phyloP scores from a whole-genome alignment of 1,140 invertebrate genomes.

The Stratiolaelaps scimitus region DNA sequence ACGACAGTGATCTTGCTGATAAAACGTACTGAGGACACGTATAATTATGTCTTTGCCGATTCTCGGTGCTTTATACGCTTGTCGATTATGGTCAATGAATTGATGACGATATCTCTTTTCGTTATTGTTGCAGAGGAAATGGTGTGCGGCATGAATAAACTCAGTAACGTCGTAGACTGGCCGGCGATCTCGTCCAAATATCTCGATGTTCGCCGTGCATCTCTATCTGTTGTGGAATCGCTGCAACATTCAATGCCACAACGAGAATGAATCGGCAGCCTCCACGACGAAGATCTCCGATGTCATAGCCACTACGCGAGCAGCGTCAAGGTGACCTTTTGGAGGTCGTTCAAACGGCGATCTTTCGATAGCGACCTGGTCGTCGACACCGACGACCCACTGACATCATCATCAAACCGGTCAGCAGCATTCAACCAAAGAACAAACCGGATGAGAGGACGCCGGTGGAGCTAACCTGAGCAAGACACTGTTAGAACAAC shows the following conservation, averaged over 20 bases:
- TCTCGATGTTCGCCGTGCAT: slow-evolving; percentile 32
- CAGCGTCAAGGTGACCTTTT: slow-evolving; percentile 17
- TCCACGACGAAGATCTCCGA: not conserved
- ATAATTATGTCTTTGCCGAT: no score
- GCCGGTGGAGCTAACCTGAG: slow-evolving; percentile 17
- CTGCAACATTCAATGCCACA: slow-evolving; percentile 27
- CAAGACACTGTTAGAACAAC: slow-evolving; percentile 22
- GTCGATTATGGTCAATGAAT: slow-evolving; percentile 4
- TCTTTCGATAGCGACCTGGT: slow-evolving; percentile 3
- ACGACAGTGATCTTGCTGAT: no score
- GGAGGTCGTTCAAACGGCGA: not conserved
- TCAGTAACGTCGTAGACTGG: slow-evolving; percentile 37
- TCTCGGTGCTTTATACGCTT: not conserved
- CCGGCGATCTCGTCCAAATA: slow-evolving; percentile 37
- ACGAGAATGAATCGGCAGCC: slow-evolving; percentile 6
- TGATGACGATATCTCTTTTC: not conserved
- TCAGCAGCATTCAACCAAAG: no score
- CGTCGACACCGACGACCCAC: not conserved
- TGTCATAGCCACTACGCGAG: slow-evolving; percentile 21
- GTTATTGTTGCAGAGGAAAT: slow-evolving; percentile 23
- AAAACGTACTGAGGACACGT: no score
- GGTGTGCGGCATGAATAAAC: slow-evolving; percentile 25
- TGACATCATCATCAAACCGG: slow-evolving; percentile 1
- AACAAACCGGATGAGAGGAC: not conserved
- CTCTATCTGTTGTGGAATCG: slow-evolving; percentile 15